Evolutionary conservation across 2,888 invertebrate genomes (phyloP).

Genomic region (Melangyna quadrimaculata): DNA sequence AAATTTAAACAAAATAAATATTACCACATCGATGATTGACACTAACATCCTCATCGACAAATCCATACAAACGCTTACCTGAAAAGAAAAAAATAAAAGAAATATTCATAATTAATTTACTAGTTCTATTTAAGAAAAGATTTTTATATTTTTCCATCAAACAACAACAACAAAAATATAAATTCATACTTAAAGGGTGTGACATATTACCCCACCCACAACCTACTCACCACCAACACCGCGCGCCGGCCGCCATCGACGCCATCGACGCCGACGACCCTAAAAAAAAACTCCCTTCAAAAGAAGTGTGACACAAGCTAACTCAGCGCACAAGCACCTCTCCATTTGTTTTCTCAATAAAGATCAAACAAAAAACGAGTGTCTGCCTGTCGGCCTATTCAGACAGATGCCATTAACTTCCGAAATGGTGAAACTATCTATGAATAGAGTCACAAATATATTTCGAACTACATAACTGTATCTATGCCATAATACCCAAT

Average conservation of each 20-base stretch:
- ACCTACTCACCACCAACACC: background rate
- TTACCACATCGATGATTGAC: constrained; percentile 18
- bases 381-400: constrained; percentile 50
- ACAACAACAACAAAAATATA: background rate
- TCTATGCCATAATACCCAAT: constrained; percentile 23
- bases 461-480: constrained; percentile 5
- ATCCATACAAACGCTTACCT: constrained; percentile 56
- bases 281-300: constrained; percentile 44
- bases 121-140: constrained; percentile 26
- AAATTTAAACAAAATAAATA: background rate
- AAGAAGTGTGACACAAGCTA: constrained; percentile 33
- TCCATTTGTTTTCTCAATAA: constrained; percentile 62
- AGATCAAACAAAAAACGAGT: constrained; percentile 63
- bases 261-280: background rate
- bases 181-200: background rate
- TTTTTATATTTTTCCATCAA: constrained; percentile 50
- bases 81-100: constrained; percentile 36
- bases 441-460: constrained; percentile 54
- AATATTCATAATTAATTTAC: constrained; percentile 52
- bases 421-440: constrained; percentile 61
- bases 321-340: constrained; percentile 1
- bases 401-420: constrained; percentile 65
- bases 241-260: too few species aligned
- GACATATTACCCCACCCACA: constrained; percentile 19
- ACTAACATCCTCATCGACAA: constrained; percentile 20